Conservation (phyloP, 2,797 vertebrate species). For the Buphagus erythrorhynchus region DNA sequence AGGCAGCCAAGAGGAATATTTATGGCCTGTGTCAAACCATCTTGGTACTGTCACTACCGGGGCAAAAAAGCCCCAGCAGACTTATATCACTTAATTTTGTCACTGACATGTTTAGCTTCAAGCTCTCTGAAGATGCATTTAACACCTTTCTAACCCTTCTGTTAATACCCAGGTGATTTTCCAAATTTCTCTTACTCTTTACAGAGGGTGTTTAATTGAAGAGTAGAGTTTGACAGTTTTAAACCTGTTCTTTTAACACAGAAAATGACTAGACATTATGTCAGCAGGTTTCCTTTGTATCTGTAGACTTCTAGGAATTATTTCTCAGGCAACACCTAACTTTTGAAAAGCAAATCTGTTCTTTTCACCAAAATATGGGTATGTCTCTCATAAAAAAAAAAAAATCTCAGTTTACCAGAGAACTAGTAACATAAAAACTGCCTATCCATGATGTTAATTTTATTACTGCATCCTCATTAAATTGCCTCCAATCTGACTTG, state of each 20-base stretch:
- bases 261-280: neutral
- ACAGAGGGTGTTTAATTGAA: neutral
- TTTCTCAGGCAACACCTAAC: neutral
- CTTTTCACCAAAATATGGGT: neutral
- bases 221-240: neutral
- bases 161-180: neutral
- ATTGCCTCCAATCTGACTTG: neutral
- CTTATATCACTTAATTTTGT: neutral
- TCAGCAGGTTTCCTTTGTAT: neutral
- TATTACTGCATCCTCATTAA: neutral
- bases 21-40: neutral
- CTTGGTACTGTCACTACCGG: neutral
- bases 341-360: neutral
- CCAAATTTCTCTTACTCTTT: neutral
- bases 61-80: neutral
- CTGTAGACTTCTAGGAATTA: neutral
- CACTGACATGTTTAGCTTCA: neutral
- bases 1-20: neutral
- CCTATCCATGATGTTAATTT: neutral
- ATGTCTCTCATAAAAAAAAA: neutral
- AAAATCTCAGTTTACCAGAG: neutral
- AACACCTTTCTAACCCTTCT: neutral
- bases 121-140: neutral
- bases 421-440: neutral
- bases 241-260: neutral